Conservation (phyloP, 2,888 invertebrate genomes). For the Nomada flava region DNA sequence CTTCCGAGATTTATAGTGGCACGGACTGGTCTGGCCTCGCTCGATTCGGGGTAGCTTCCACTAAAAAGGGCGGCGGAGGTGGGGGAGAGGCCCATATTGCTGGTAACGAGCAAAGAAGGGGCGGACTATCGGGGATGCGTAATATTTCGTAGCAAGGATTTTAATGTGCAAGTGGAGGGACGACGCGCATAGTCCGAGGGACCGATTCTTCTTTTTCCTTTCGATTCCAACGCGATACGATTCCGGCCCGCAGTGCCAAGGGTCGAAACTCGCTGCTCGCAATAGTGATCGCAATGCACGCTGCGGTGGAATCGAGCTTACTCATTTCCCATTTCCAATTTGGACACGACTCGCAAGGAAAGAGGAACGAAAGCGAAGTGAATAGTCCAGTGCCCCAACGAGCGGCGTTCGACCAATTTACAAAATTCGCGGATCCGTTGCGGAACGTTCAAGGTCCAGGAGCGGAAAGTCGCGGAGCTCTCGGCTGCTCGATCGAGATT, state of each 20-base stretch:
- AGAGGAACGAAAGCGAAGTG: no score
- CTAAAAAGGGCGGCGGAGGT: slow-evolving; percentile 46
- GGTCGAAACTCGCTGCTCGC: no score
- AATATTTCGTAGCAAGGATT: slow-evolving; percentile 52
- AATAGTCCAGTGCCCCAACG: no score
- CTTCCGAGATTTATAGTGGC: slow-evolving; percentile 83
- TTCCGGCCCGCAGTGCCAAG: no score
- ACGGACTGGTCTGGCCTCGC: slow-evolving; percentile 70
- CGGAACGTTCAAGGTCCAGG: not conserved
- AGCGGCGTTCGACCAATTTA: not conserved
- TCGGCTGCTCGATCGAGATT: slow-evolving; percentile 42
- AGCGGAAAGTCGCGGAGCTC: slow-evolving; percentile 7
- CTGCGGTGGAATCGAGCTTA: no score
- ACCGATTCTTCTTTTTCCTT: no score
- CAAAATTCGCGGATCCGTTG: no score
- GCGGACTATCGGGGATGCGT: slow-evolving; percentile 51
- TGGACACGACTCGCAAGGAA: no score
- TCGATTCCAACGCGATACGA: no score
- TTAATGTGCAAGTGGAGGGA: slow-evolving; percentile 49
- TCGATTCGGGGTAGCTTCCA: slow-evolving; percentile 73
- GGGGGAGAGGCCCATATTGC: slow-evolving; percentile 65
- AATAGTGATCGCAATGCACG: no score
- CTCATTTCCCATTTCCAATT: no score
- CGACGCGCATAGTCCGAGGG: not conserved
- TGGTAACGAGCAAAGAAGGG: slow-evolving; percentile 69